Base-by-base conservation (phyloP, 2,113 vertebrate genomes). In the Rhegmatorhina hoffmannsi region DNA sequence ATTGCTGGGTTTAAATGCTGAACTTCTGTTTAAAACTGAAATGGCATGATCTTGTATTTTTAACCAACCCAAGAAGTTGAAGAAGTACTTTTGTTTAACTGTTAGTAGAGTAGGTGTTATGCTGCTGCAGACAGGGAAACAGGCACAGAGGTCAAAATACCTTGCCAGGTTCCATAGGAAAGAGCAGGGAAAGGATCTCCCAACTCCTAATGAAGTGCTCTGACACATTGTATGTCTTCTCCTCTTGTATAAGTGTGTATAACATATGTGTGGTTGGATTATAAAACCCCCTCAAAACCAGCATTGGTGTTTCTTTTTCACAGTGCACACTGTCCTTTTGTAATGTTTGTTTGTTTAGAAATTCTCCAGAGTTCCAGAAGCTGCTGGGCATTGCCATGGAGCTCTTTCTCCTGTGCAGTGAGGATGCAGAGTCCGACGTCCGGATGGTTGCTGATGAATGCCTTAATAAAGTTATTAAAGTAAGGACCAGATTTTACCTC, bases 391-490 rank as follows among this genome's bases (percentile, higher is more conserved):
- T 99, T 29, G 99, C 99, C 46, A 99, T 99, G 99, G 99, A 99
- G 66, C 99, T 99, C 87, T 99, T 99, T 56, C 98, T 99, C 53
- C 98, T 99, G 90, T 99, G 99, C 98, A 99, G 99, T 6, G 99
- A 99, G 44, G 99, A 99, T 88, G 97, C 98, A 0, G 99, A 99
- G 96, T 99, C 99, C 9, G 99, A 99, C 78, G 99, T 99, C 89
- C 97, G 99, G 79, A 99, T 99, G 99, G 99, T 99, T 90, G 99
- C 99, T 20, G 99, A 99, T 33, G 99, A 99, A 97, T 99, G 99
- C 97, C 99, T 99, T 91, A 99, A 99, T 98, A 99, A 99, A 98
- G 99, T 99, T 92, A 99, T 99, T 81, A 99, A 99, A 98, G 99
- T 99, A 97, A 98, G 97, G 68, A 12, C 17, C 24, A 56, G 38